A percentile compares a stretch with the other conserved stretches of the same genome.
These are phyloP conservation scores for Caenorhabditis sp. DNA, from an alignment of 2,888 invertebrate genomes.

Conservation along the genomic window DNA sequence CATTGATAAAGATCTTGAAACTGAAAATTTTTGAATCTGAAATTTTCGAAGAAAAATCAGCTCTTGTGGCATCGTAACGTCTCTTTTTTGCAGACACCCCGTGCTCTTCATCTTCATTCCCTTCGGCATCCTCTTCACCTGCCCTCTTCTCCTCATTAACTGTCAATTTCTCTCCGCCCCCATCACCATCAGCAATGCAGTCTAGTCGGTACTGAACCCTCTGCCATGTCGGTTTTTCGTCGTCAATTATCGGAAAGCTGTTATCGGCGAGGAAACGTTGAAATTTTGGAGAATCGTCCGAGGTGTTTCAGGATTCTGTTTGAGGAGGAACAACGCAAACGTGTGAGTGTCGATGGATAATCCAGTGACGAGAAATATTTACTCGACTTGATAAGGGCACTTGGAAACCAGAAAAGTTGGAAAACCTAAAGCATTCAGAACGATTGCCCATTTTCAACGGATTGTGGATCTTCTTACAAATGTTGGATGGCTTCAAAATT, in stretches of 20 bases:
- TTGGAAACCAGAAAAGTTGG: too few species aligned
- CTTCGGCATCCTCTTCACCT: constrained; percentile 17
- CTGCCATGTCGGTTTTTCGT: constrained; percentile 17
- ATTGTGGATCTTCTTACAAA: too few species aligned
- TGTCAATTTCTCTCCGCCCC: constrained; percentile 13
- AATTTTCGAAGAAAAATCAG: too few species aligned
- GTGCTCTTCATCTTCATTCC: constrained; percentile 29
- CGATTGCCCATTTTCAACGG: too few species aligned
- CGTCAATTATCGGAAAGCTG: neutral
- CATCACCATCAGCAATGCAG: constrained; percentile 15
- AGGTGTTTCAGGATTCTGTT: neutral
- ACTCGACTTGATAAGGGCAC: constrained; percentile 26
- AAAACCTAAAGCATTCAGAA: too few species aligned
- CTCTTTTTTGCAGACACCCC: constrained; percentile 9
- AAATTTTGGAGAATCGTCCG: neutral
- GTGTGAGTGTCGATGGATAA: constrained; percentile 13
- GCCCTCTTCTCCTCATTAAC: constrained; percentile 20
- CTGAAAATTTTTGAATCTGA: too few species aligned
- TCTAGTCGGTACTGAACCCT: constrained; percentile 15
- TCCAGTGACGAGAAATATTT: constrained; percentile 20
- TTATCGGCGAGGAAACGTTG: neutral
- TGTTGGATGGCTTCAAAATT: too few species aligned
- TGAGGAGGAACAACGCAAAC: constrained; percentile 1
- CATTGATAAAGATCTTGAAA: too few species aligned
- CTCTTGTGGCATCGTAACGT: too few species aligned